Conservation (phyloP, 2,797 vertebrate species). For the Pangasius macronema region DNA sequence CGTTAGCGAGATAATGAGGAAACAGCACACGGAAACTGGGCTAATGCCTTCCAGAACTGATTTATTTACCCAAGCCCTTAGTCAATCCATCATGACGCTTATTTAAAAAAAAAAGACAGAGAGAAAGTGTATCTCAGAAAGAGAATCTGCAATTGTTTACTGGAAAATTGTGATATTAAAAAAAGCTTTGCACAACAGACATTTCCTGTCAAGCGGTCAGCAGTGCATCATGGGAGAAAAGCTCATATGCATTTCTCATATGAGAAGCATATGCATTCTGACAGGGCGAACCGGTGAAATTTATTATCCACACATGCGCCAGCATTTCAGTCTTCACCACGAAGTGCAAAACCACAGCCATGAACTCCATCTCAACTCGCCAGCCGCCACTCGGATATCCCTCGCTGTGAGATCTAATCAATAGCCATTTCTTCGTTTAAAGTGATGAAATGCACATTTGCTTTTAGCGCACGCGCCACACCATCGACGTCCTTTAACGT, state of each 20-base stretch:
- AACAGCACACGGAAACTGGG: conserved; percentile 64
- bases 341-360: conserved; percentile 10
- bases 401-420: conserved; percentile 68
- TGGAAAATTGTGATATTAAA: neutral
- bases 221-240: conserved; percentile 38
- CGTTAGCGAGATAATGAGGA: conserved; percentile 69
- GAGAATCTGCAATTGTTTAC: neutral
- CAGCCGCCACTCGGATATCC: conserved; percentile 61
- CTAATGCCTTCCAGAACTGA: conserved; percentile 59
- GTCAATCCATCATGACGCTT: conserved; percentile 42
- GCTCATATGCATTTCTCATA: conserved; percentile 28
- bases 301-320: conserved; percentile 34
- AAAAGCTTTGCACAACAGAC: neutral
- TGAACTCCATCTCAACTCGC: conserved; percentile 55
- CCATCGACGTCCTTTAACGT: conserved; percentile 28
- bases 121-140: too few species aligned
- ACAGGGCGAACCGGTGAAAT: conserved; percentile 44
- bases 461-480: conserved; percentile 60
- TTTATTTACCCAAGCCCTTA: conserved; percentile 54
- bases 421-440: conserved; percentile 70
- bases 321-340: neutral
- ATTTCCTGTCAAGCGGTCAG: neutral
- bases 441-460: conserved; percentile 56
- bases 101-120: neutral
- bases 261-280: neutral